Percentiles rank a stretch among this genome's conserved stretches.
phyloP scores from a whole-genome alignment of 2,797 vertebrate species.

The Sebastes ruberrimus region DNA sequence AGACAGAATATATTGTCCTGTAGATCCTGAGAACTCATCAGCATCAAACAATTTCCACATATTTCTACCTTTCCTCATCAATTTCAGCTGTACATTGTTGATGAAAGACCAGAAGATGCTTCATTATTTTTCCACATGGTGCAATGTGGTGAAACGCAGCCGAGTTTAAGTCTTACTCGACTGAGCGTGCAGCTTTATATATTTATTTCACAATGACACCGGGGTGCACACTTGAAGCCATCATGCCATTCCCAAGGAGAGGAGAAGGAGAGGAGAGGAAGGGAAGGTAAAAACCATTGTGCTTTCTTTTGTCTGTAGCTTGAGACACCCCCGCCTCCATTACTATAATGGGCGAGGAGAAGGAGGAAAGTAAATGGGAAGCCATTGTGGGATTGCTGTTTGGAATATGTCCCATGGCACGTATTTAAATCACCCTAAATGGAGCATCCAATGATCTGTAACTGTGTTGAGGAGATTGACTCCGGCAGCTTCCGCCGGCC shows the following conservation, averaged over 20 bases:
- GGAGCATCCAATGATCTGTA: constrained; percentile 70
- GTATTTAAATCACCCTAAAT: constrained; percentile 63
- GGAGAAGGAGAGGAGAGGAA: not conserved
- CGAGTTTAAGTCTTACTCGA: not conserved
- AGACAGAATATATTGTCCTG: not conserved
- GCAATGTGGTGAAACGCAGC: constrained; percentile 42
- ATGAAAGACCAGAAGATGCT: not conserved
- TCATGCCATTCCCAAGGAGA: constrained; percentile 17
- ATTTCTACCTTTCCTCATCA: not conserved
- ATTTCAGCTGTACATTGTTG: not conserved
- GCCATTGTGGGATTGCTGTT: constrained; percentile 47
- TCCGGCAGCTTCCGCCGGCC: constrained; percentile 49
- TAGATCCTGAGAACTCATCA: constrained; percentile 8
- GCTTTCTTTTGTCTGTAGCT: constrained; percentile 31
- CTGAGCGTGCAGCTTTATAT: constrained; percentile 20
- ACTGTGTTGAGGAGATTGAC: constrained; percentile 53
- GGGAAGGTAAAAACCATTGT: not conserved
- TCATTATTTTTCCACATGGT: constrained; percentile 23
- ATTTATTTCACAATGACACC: constrained; percentile 45
- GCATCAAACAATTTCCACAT: not conserved
- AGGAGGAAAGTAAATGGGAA: constrained; percentile 47
- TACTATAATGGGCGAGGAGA: constrained; percentile 35
- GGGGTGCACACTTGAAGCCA: constrained; percentile 16
- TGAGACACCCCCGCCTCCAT: constrained; percentile 34
- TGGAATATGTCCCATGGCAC: constrained; percentile 56